These are phyloP conservation scores for Ondatra zibethicus DNA, from an alignment of 2,113 vertebrate species.

Conservation along the genomic window DNA sequence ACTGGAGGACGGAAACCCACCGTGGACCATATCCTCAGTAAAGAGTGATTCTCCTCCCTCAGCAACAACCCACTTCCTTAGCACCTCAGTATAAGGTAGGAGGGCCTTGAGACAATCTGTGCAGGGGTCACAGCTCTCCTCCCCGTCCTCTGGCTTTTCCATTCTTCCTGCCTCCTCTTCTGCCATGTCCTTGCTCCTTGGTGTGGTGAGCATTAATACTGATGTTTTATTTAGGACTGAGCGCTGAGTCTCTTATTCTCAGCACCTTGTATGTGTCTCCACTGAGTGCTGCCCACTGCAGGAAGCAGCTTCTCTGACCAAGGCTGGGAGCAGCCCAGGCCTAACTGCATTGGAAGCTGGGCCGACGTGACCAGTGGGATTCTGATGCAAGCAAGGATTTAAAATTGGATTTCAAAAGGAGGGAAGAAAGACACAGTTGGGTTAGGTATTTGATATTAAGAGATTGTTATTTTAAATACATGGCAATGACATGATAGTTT, in stretches of 20 bases:
- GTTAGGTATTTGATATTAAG: constrained; percentile 3
- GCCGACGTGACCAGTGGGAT: neutral
- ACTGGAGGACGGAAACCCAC: neutral
- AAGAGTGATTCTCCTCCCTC: neutral
- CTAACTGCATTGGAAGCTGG: neutral
- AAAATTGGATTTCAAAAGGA: neutral
- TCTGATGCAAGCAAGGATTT: neutral
- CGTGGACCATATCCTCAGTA: neutral
- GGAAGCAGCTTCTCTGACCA: neutral
- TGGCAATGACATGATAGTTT: neutral
- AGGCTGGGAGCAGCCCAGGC: neutral
- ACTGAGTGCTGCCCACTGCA: neutral
- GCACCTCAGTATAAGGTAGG: too few species aligned
- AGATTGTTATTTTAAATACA: constrained; percentile 1
- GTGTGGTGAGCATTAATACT: too few species aligned
- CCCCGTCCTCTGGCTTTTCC: neutral
- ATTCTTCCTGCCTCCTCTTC: neutral
- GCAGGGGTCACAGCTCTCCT: neutral
- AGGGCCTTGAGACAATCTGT: neutral
- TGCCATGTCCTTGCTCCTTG: neutral
- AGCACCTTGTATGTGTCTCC: too few species aligned
- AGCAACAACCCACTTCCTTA: neutral
- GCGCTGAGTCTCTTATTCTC: neutral
- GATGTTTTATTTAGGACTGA: neutral
- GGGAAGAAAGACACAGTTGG: neutral